Conservation (phyloP, 2,888 invertebrate genomes). For the Drosophila pseudotakahashii region DNA sequence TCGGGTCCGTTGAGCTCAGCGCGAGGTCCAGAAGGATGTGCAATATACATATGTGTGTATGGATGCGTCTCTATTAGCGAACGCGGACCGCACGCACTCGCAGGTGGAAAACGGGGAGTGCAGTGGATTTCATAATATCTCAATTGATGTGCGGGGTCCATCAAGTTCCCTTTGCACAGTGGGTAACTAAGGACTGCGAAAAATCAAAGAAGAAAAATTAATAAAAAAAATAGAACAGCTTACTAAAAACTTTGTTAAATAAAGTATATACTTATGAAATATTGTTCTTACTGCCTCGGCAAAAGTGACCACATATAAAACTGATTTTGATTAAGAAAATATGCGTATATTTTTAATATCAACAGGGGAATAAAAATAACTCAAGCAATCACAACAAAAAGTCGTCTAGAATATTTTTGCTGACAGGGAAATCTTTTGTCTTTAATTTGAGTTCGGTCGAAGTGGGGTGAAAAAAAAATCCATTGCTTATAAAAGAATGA, state of each 20-base stretch:
- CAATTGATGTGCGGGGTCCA: constrained; percentile 60
- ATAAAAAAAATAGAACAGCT: no score
- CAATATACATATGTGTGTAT: constrained; percentile 1
- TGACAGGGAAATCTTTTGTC: not conserved
- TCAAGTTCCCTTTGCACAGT: constrained; percentile 46
- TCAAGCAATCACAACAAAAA: not conserved
- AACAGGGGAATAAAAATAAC: no score
- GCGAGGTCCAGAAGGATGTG: constrained; percentile 28
- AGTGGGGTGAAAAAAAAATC: not conserved
- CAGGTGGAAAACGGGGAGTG: constrained; percentile 10
- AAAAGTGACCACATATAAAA: no score
- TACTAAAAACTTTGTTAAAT: no score
- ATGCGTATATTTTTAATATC: no score
- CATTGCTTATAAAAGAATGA: not conserved
- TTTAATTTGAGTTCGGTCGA: not conserved
- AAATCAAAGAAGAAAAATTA: not conserved
- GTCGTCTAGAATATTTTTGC: not conserved
- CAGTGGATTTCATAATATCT: constrained; percentile 70
- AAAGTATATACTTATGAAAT: no score
- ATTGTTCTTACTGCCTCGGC: no score
- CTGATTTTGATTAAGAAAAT: no score
- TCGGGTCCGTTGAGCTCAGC: not conserved
- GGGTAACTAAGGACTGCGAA: constrained; percentile 2
- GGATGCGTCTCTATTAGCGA: constrained; percentile 70
- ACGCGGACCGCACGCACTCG: constrained; percentile 71